phyloP scores from a whole-genome alignment of 2,888 invertebrate species.

The Deilephila porcellus region DNA sequence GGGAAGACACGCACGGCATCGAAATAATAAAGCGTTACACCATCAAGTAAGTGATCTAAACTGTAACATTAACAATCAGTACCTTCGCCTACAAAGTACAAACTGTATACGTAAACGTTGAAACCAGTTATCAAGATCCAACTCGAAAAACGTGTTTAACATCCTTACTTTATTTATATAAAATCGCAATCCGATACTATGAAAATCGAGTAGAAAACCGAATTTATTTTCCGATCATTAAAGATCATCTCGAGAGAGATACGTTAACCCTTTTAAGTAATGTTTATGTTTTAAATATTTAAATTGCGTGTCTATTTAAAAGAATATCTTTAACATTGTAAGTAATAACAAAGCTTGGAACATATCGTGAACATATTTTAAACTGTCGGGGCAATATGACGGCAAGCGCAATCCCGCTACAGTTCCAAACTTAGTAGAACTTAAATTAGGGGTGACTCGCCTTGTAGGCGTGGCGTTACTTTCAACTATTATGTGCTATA shows the following conservation, averaged over 20 bases:
- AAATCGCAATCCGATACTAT: background rate
- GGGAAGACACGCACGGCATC: background rate
- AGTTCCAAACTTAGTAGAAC: slow-evolving; percentile 69
- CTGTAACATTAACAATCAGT: background rate
- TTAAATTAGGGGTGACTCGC: slow-evolving; percentile 73
- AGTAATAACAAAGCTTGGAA: slow-evolving; percentile 48
- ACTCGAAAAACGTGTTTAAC: slow-evolving; percentile 5
- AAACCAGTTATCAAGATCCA: background rate
- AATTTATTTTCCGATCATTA: slow-evolving; percentile 22
- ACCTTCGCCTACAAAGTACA: slow-evolving; percentile 13
- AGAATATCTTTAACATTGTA: slow-evolving; percentile 29
- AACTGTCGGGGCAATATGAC: slow-evolving; percentile 80
- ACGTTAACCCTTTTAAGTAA: slow-evolving; percentile 2
- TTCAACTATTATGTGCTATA: slow-evolving; percentile 57
- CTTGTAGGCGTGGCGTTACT: slow-evolving; percentile 58
- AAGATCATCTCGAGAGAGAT: background rate
- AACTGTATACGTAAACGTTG: background rate
- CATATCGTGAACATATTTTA: slow-evolving; percentile 74
- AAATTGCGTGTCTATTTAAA: slow-evolving; percentile 16
- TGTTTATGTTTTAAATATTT: slow-evolving; percentile 26
- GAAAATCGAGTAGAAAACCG: slow-evolving; percentile 16
- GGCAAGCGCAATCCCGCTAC: slow-evolving; percentile 55
- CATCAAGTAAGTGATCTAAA: slow-evolving; percentile 18
- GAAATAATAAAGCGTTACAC: background rate
- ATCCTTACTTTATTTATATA: background rate